Base-by-base conservation (phyloP, 1,140 invertebrate species). In the Parasteatoda tepidariorum region DNA sequence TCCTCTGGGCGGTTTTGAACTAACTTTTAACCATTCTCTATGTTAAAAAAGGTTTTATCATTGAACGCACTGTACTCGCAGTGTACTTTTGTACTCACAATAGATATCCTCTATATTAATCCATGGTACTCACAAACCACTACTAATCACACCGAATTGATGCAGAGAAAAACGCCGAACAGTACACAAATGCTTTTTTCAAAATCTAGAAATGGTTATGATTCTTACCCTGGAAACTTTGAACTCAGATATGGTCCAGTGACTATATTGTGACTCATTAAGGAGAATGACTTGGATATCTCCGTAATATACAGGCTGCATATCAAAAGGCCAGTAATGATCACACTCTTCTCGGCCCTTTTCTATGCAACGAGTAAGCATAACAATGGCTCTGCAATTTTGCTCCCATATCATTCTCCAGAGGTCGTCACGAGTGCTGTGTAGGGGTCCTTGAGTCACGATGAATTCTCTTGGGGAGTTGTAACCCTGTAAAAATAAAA, bases 381-480 rank as follows among this genome's bases (percentile, higher is more conserved):
- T 99, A 1, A 99, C 96, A 86, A 99, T 96, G 22, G 96, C 96
- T 79, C 96, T 92, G 28, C 95, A 95, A 87, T 97, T 96, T 78
- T 95, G 96, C 89, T 98, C 97, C 96, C 97, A 98, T 86, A 96
- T 94, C 97, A 98, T 99, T 85, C 97, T 92, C 98, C 98, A 99
- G 91, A 99, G 99, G 89, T 99, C 98, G 88, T 97, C 96, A 57
- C 97, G 91, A 0, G 98, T 99, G 59, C 95, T 96, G 88, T 97
- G 96, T 84, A 99, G 89, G 11, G 97, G 97, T 31, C 98, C 98
- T 92, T 99, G 96, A 2, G 97, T 97, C 5, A 97, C 97, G 70
- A 98, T 96, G 90, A 98, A 99, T 89, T 99, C 97, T 26, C 96
- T 90, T 4, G 96, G 96, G 11, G 95, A 97, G 90, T 96, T 97